Base-by-base conservation (phyloP, 2,888 invertebrate genomes). In the Drosophila pseudotakahashii region DNA sequence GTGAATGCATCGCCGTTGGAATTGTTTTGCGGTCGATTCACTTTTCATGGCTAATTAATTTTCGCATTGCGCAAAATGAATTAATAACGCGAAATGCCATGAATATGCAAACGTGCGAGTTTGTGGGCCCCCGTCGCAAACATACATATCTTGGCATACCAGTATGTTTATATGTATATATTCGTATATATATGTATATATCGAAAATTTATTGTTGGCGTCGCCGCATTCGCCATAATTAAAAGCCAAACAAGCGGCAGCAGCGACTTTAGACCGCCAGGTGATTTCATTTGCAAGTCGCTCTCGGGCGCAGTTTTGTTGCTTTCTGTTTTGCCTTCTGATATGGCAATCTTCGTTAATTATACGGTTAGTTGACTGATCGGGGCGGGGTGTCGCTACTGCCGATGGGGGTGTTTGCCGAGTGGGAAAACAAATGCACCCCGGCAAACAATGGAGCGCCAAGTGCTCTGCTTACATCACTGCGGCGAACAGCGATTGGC, bases 11-110 rank as follows among this genome's bases (percentile, higher is more conserved):
- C 64, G 66, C 64, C 51, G 73, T 52, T 73, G 68, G 66, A 83
- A 79, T 75, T 78, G 75, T 75, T 84, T 79, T 80, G 82, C 80
- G 81, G 70, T 83, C 77, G 83, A 83, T 86, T 84, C 86, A 83
- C 84, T 83, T 84, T 86, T 86, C 87, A 86, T 84, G 84, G 78
- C 78, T 86, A 84, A 84, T 84, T 84, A 86, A 84, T 81, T 82
- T 86, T 86, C 81, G 78, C 75, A 84, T 81, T 86, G 84, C 78
- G 78, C 87, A 81, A 87, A 83, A 81, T 79, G 79, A 85, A 85
- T 86, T 83, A 76, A 77, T 79, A 79, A 81, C 82, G 76, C 80
- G 67, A 78, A 79, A 70, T 79, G 75, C 86, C 84, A 81, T 86
- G 86, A 83, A 88, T 77, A 83, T 86, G 78, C 77, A 81, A 81